A percentile compares a stretch with the other conserved stretches of the same genome.
Evolutionary conservation across 1,140 invertebrate genomes (phyloP).

Genomic region (Achatina immaculata): DNA sequence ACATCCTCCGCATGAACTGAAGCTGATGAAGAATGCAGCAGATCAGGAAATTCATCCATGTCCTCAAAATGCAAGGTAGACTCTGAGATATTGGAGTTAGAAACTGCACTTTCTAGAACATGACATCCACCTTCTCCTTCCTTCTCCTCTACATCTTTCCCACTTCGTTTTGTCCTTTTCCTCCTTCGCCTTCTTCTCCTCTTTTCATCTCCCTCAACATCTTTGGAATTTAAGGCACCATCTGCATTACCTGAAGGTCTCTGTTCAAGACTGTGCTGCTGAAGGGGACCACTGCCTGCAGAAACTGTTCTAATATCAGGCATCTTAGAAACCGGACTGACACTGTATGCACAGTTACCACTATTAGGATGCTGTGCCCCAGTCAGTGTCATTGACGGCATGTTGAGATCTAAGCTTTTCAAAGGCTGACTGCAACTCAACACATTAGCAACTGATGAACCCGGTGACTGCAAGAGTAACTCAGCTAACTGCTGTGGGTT

Average conservation of each 20-base stretch:
- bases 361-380: background rate
- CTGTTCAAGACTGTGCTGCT: background rate
- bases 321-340: background rate
- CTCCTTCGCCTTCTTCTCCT: constrained; percentile 46
- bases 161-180: constrained; percentile 43
- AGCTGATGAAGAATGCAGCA: constrained; percentile 35
- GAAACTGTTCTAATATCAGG: background rate
- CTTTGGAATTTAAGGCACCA: constrained; percentile 20
- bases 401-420: background rate
- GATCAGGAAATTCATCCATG: constrained; percentile 63
- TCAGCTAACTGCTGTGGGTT: background rate
- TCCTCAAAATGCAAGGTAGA: constrained; percentile 63
- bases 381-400: background rate
- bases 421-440: no score
- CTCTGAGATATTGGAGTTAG: constrained; percentile 48
- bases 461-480: background rate
- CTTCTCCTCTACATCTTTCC: constrained; percentile 39
- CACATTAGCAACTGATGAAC: background rate
- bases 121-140: constrained; percentile 41
- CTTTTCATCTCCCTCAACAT: constrained; percentile 45
- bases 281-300: background rate
- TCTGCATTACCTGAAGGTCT: background rate
- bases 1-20: background rate
- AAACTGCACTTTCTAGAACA: constrained; percentile 33
- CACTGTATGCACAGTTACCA: background rate